Evolutionary conservation across 2,797 vertebrate species (phyloP), one percentile per base, ranked within the genome.

Genomic region (Amniataba percoides): DNA sequence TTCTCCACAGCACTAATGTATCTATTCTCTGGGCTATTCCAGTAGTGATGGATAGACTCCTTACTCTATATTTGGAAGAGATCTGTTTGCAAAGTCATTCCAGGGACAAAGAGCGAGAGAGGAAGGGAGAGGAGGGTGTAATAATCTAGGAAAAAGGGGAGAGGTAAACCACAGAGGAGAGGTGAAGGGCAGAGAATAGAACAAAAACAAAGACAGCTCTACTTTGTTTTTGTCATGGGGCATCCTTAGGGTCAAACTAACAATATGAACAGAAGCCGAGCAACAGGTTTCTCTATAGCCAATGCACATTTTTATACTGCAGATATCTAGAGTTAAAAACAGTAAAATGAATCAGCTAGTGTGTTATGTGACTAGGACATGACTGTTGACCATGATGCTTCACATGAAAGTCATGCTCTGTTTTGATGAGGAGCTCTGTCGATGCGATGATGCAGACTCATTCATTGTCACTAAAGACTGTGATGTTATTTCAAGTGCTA

Each of bases 31-130:
- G 53, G 73, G 81, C 86, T 91, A 78, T 82, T 91, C 84, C 85
- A 87, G 86, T 55, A 75, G 52, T 64, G 46, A 74, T 25, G 59
- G 61, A 51, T 74, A 74, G 77, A 82, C 78, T 83, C 77, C 81
- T 83, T 82, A 86, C 64, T 91, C 83, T 89, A 82, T 88, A 88
- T 90, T 84, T 84, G 82, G 80, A 87, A 79, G 70, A 72, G 88
- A 87, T 83, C 77, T 1, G 18, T 78, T 83, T 84, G 74, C 84
- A 94, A 93, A 89, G 89, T 87, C 86, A 87, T 73, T 57, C 63
- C 77, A 82, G 89, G 89, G 86, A 85, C 81, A 81, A 19, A 45
- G 60, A 48, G 19, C 21, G 36, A 16, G 45, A 59, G 39, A 43
- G 53, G 31, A 13, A 15, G 7, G 51, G 39, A n/a, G 39, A 56